Percentiles rank a stretch among this genome's conserved stretches.
These are phyloP conservation scores for Muraenolepis orangiensis DNA, from an alignment of 2,797 vertebrate species.

Conservation along the genomic window DNA sequence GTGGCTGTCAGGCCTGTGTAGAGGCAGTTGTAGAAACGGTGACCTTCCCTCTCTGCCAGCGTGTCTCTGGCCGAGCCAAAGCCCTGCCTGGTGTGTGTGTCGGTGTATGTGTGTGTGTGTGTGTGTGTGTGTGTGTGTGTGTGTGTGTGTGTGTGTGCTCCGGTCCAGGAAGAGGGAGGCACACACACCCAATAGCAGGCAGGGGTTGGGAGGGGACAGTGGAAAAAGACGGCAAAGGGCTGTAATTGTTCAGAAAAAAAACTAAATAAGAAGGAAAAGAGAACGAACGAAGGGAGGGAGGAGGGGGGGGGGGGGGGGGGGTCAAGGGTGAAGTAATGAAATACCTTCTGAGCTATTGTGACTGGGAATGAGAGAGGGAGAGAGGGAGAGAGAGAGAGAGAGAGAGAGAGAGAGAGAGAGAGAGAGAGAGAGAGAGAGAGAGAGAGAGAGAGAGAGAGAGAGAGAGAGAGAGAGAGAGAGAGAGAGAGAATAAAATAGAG, in stretches of 20 bases:
- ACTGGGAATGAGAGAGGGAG: conserved; percentile 59
- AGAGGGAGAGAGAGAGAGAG: conserved; percentile 54
- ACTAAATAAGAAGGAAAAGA: background rate
- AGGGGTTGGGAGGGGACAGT: conserved; percentile 54
- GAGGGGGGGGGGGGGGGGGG: conserved; percentile 20
- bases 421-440: conserved; percentile 54
- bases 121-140: no score
- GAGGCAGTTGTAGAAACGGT: conserved; percentile 73
- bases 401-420: conserved; percentile 54
- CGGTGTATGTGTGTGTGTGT: no score
- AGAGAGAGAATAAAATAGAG: no score
- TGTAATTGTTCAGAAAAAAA: conserved; percentile 54
- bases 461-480: conserved; percentile 54
- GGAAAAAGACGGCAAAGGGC: conserved; percentile 54
- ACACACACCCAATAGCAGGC: conserved; percentile 52
- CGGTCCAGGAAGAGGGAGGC: conserved; percentile 66
- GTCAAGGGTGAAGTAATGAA: conserved; percentile 63
- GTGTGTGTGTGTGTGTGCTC: no score
- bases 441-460: conserved; percentile 54
- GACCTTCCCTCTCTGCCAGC: conserved; percentile 74
- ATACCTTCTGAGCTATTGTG: conserved; percentile 70
- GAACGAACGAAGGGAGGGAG: conserved; percentile 23
- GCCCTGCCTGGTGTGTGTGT: conserved; percentile 65
- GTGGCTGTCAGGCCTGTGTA: conserved; percentile 68
- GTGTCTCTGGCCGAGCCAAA: conserved; percentile 68